Percentiles rank a stretch among this genome's conserved stretches.
Conservation (phyloP, 2,888 invertebrate species). For the Lycaena phlaeas region DNA sequence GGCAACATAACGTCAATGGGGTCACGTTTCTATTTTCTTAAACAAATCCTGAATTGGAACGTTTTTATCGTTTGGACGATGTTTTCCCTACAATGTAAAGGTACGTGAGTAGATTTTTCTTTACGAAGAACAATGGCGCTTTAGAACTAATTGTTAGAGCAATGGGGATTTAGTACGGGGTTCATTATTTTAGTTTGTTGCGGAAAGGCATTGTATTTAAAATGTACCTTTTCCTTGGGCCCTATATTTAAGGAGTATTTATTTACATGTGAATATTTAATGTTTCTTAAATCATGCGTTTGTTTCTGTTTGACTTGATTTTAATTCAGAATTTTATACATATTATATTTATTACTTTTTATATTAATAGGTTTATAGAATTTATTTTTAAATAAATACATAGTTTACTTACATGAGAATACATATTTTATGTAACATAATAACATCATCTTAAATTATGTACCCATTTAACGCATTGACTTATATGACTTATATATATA, state of each 20-base stretch:
- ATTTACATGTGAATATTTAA: neutral
- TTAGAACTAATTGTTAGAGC: slow-evolving; percentile 6
- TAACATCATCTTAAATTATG: too few species aligned
- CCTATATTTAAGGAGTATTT: too few species aligned
- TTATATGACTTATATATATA: too few species aligned
- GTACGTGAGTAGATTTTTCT: slow-evolving; percentile 10
- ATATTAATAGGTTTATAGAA: too few species aligned
- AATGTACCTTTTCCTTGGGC: neutral
- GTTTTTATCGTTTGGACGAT: slow-evolving; percentile 17
- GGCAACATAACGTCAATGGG: slow-evolving; percentile 45
- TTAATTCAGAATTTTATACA: too few species aligned
- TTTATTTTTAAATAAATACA: too few species aligned
- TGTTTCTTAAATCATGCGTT: too few species aligned
- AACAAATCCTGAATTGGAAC: slow-evolving; percentile 36
- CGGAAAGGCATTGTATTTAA: slow-evolving; percentile 2
- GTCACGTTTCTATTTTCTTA: slow-evolving; percentile 52
- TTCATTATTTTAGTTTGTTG: slow-evolving; percentile 8
- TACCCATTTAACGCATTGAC: too few species aligned
- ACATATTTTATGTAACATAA: too few species aligned
- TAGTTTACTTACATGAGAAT: too few species aligned
- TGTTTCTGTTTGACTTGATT: too few species aligned
- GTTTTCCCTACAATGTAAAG: slow-evolving; percentile 16
- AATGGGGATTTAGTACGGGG: slow-evolving; percentile 1
- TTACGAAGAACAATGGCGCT: slow-evolving; percentile 2
- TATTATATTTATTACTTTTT: too few species aligned